Conservation (phyloP, 2,113 vertebrate genomes). For the Cepphus grylle region DNA sequence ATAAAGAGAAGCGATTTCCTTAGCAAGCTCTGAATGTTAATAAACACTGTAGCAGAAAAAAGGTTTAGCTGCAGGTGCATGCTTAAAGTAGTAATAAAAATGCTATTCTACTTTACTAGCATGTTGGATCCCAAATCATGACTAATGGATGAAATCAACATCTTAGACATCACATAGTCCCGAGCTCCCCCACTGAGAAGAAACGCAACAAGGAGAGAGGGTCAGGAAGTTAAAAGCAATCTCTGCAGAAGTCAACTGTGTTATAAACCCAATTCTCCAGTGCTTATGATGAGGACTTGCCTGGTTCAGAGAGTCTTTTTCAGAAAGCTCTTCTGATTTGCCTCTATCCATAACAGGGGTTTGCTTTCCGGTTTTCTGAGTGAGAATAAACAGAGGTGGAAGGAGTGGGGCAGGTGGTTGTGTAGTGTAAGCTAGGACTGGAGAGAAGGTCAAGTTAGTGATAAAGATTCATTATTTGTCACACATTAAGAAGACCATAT, state of each 20-base stretch:
- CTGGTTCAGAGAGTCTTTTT: not conserved
- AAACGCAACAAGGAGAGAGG: not conserved
- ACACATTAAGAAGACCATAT: not conserved
- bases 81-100: not conserved
- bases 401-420: not conserved
- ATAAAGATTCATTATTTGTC: not conserved
- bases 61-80: not conserved
- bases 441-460: not conserved
- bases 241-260: not conserved
- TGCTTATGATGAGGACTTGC: not conserved
- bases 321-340: not conserved
- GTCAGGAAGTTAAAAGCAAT: conserved; percentile 6
- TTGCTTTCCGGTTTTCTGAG: not conserved
- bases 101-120: not conserved
- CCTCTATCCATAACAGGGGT: not conserved
- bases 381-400: not conserved
- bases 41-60: not conserved
- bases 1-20: not conserved
- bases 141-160: not conserved
- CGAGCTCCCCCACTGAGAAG: not conserved
- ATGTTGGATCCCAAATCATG: not conserved
- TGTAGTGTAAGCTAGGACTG: not conserved
- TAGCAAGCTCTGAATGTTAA: not conserved
- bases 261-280: not conserved
- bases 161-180: not conserved